Conservation (phyloP, 2,797 vertebrate genomes). For the Borostomias antarcticus region DNA sequence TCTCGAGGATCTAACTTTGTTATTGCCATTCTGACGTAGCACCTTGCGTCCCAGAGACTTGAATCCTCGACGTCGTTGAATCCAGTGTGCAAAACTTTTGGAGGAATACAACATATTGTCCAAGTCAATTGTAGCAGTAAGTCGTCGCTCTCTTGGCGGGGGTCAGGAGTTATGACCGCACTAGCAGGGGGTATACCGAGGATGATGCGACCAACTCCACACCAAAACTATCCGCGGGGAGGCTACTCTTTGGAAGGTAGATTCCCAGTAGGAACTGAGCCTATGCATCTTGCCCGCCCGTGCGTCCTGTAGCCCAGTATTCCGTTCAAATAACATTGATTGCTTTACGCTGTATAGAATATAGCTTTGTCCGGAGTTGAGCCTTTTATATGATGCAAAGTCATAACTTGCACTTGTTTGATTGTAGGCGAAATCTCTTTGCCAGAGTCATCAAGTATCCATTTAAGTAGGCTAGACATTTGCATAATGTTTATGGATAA, state of each 20-base stretch:
- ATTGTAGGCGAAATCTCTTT: too few species aligned
- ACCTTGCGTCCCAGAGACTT: constrained; percentile 53
- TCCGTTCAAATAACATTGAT: background rate
- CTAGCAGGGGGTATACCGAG: constrained; percentile 94
- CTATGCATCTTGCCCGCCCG: too few species aligned
- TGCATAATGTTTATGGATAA: too few species aligned
- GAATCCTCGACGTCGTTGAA: background rate
- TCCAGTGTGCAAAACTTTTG: background rate
- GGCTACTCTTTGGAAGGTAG: constrained; percentile 97
- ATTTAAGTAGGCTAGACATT: too few species aligned
- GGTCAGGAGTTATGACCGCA: constrained; percentile 86
- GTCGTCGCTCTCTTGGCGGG: background rate
- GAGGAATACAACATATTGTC: constrained; percentile 40
- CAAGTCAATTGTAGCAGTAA: constrained; percentile 17
- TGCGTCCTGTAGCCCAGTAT: too few species aligned
- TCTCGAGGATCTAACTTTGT: constrained; percentile 16
- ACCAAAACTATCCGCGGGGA: constrained; percentile 94
- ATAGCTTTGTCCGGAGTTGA: too few species aligned
- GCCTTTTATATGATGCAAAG: too few species aligned
- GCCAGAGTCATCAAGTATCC: too few species aligned
- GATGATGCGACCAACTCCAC: constrained; percentile 96
- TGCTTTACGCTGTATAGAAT: too few species aligned
- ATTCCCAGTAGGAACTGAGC: constrained; percentile 31
- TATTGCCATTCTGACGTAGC: constrained; percentile 13
- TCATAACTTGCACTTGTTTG: too few species aligned